These are phyloP conservation scores for Drosophila quasianomalipes DNA, from an alignment of 2,888 invertebrate genomes.

Conservation along the genomic window DNA sequence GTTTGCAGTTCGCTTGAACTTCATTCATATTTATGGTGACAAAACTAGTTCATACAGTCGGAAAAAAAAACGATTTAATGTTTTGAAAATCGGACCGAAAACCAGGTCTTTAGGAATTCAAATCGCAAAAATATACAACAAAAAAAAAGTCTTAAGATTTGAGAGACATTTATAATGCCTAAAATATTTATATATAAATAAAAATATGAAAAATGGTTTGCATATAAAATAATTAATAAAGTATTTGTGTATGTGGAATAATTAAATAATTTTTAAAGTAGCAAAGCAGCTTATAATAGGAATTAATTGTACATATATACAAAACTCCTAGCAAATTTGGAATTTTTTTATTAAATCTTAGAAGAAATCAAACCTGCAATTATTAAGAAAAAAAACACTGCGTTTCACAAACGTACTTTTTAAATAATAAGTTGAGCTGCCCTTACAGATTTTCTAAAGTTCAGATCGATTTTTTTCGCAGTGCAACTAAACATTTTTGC, in stretches of 20 bases:
- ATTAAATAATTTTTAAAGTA: background rate
- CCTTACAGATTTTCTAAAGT: constrained; percentile 16
- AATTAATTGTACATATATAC: too few relatives aligned
- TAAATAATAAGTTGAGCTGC: constrained; percentile 24
- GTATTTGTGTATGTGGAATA: background rate
- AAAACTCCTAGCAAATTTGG: too few relatives aligned
- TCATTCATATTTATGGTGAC: constrained; percentile 59
- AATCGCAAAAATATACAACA: background rate
- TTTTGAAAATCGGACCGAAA: background rate
- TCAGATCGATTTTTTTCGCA: background rate
- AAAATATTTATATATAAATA: too few relatives aligned
- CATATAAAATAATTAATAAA: background rate
- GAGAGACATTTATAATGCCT: background rate
- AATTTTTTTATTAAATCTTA: too few relatives aligned
- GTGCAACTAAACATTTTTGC: background rate
- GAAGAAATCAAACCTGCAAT: too few relatives aligned
- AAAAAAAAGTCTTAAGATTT: background rate
- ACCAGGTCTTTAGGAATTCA: background rate
- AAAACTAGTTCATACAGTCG: constrained; percentile 56
- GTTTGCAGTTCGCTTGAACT: constrained; percentile 18
- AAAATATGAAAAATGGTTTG: background rate
- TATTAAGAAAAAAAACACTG: background rate
- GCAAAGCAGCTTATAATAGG: too few relatives aligned
- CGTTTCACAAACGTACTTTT: background rate
- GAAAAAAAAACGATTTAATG: background rate